phyloP scores from a whole-genome alignment of 2,797 vertebrate species.

The Morelia viridis region DNA sequence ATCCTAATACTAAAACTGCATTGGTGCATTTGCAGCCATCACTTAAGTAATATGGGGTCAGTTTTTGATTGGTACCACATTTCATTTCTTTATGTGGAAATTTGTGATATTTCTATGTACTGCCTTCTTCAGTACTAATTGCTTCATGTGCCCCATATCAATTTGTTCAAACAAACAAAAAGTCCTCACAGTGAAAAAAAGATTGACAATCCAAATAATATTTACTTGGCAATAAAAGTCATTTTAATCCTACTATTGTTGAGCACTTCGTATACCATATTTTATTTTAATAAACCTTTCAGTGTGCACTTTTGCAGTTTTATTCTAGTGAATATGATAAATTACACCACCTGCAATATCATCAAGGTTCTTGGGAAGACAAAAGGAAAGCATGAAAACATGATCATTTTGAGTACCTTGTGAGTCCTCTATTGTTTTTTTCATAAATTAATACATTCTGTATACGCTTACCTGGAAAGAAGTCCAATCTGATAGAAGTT shows the following conservation, averaged over 20 bases:
- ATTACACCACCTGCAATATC: not conserved
- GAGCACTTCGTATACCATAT: not conserved
- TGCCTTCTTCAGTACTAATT: not conserved
- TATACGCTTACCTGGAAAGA: not conserved
- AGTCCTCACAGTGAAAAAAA: not conserved
- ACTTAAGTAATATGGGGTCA: not conserved
- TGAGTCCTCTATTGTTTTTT: not conserved
- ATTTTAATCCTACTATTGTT: not conserved
- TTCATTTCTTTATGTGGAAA: not conserved
- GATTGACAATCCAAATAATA: not conserved
- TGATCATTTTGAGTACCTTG: not conserved
- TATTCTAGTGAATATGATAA: conserved; percentile 4
- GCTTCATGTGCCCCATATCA: not conserved
- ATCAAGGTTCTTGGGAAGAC: not conserved
- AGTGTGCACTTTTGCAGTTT: not conserved
- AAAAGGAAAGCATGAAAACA: not conserved
- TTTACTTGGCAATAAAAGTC: not conserved
- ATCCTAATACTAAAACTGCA: not conserved
- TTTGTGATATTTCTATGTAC: not conserved
- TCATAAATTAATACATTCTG: not conserved
- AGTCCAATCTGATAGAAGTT: not conserved
- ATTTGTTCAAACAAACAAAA: not conserved
- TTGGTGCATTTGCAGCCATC: not conserved
- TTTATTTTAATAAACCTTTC: not conserved
- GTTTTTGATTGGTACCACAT: not conserved